Conservation (phyloP, 1,140 invertebrate genomes). For the Atopsyche davidsoni region DNA sequence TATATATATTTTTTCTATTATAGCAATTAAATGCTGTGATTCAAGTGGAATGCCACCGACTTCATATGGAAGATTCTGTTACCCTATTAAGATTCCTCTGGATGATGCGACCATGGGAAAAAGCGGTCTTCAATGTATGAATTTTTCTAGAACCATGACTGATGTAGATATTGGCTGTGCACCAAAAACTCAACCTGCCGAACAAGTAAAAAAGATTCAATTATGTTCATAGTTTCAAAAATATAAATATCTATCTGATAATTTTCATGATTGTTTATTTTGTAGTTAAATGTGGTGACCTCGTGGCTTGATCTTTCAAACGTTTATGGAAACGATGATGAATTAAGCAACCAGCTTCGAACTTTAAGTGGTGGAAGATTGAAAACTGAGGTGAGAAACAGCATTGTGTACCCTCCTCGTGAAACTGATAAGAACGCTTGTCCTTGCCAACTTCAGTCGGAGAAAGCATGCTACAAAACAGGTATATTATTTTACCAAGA, state of each 20-base stretch:
- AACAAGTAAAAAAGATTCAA: not conserved
- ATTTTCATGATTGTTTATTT: not conserved
- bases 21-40: constrained; percentile 2
- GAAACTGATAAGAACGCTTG: constrained; percentile 21
- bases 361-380: constrained; percentile 5
- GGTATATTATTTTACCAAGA: constrained; percentile 12
- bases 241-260: not conserved
- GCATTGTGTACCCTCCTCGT: constrained; percentile 14
- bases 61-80: constrained; percentile 1
- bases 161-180: constrained; percentile 48
- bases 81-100: constrained; percentile 7
- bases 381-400: constrained; percentile 10
- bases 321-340: constrained; percentile 8
- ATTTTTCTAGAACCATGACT: constrained; percentile 35
- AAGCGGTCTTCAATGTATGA: constrained; percentile 23
- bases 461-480: constrained; percentile 20
- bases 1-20: not conserved
- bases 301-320: constrained; percentile 16
- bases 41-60: not conserved
- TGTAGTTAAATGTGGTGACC: constrained; percentile 15
- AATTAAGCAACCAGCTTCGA: constrained; percentile 1
- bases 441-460: constrained; percentile 8
- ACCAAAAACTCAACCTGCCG: constrained; percentile 28
- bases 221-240: not conserved
- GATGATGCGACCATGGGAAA: not conserved